Conservation (phyloP, 2,797 vertebrate species). For the Scarus forsteni region DNA sequence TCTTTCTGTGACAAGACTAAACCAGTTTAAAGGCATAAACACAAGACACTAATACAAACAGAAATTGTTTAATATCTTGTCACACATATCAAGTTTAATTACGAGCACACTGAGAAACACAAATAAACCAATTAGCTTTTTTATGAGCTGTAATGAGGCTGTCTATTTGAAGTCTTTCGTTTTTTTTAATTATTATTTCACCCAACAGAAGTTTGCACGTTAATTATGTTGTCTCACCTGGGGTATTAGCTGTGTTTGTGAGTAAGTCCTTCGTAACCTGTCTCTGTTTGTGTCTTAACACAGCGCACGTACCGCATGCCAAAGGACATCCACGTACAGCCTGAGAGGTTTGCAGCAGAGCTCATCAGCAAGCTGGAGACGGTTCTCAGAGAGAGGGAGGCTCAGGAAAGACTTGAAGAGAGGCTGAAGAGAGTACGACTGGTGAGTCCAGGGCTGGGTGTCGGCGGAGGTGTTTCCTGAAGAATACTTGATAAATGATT, state of each 20-base stretch:
- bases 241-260: not conserved
- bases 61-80: too few species aligned
- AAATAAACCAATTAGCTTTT: too few species aligned
- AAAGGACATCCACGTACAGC: conserved; percentile 96
- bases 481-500: not conserved
- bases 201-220: too few species aligned
- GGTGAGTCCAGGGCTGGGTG: conserved; percentile 70
- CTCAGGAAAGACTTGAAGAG: conserved; percentile 93
- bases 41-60: too few species aligned
- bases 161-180: too few species aligned
- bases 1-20: too few species aligned
- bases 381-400: conserved; percentile 92
- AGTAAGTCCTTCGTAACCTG: not conserved
- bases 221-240: not conserved
- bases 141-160: too few species aligned
- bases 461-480: not conserved
- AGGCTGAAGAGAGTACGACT: conserved; percentile 92
- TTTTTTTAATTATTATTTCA: too few species aligned
- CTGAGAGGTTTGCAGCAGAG: conserved; percentile 94
- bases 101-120: too few species aligned
- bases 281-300: not conserved
- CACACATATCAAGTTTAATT: too few species aligned
- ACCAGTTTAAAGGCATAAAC: too few species aligned
- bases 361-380: conserved; percentile 94
- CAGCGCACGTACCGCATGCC: conserved; percentile 95